Base-by-base conservation (phyloP, 2,888 invertebrate genomes). In the Acrobasis consociella region DNA sequence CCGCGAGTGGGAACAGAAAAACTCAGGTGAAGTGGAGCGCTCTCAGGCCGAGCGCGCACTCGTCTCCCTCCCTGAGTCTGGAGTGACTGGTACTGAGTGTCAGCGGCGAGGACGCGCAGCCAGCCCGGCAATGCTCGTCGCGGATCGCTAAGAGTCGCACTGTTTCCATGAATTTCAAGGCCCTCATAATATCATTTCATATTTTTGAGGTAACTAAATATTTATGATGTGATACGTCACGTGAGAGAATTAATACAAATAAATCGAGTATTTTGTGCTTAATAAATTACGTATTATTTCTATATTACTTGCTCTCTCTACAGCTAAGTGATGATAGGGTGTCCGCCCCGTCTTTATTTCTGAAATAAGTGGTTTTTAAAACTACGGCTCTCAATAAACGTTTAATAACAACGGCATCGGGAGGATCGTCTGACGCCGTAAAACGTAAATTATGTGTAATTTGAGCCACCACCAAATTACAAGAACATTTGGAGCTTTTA, bases 401-500 rank as follows among this genome's bases (percentile, higher is more conserved):
- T 60, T 66, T 62, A 53, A 65, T 56, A 62, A 64, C 60, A 62
- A 62, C 62, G 49, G 50, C 52, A 31, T 31, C 16, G 60, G 31
- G 38, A 52, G 39, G 38, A 37, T 10, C 17, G 22, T 39, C 22
- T 15, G 62, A 38, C 56, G 31, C 49, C 56, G 58, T 64, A 70
- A 67, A 69, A 69, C 67, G 60, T 58, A 66, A 71, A 72, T 74
- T 69, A 69, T 64, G 65, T 64, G 59, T 71, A 67, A 72, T 72
- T 69, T 65, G 63, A 58, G 63, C 65, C 49, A 63, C 50, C 63
- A 60, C 62, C 37, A 71, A 72, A 72, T 73, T 69, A 71, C 65
- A 69, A 67, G 66, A 53, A 70, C 67, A 69, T 72, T 71, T 67
- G 67, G 69, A 69, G 67, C 67, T 71, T 72, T 72, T 71, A 70